phyloP scores from a whole-genome alignment of 2,113 vertebrate species.

The Mus musculus region DNA sequence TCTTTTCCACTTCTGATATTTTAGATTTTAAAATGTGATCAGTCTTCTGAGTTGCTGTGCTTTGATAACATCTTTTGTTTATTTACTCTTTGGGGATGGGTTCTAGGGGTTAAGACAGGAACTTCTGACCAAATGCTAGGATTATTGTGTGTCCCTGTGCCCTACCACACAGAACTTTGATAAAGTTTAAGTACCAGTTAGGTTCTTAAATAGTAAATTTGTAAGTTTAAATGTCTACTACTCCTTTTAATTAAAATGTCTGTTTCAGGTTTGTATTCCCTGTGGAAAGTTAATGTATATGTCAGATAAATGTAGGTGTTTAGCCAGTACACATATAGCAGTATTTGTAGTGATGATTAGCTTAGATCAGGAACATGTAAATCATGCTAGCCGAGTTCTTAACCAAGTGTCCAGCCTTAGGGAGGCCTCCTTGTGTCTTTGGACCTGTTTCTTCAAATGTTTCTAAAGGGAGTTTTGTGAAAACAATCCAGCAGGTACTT shows the following conservation, averaged over 20 bases:
- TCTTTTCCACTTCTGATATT: conserved; percentile 7
- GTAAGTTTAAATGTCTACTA: conserved; percentile 28
- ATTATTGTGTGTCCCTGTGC: neutral
- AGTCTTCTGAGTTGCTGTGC: neutral
- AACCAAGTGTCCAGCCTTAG: neutral
- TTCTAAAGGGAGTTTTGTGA: conserved; percentile 48
- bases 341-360: neutral
- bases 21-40: neutral
- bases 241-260: conserved; percentile 56
- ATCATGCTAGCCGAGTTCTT: conserved; percentile 6
- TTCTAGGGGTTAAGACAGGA: neutral
- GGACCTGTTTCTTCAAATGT: neutral
- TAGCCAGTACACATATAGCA: neutral
- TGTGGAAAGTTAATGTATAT: conserved; percentile 34
- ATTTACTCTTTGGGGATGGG: neutral
- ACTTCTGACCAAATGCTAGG: neutral
- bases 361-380: conserved; percentile 18
- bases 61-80: conserved; percentile 7
- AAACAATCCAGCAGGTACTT: conserved; percentile 37
- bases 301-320: conserved; percentile 55
- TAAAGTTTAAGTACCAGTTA: conserved; percentile 15
- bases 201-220: conserved; percentile 47
- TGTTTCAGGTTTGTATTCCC: neutral
- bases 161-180: neutral
- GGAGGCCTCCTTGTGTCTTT: neutral